These are phyloP conservation scores for Girardinus metallicus DNA, from an alignment of 2,797 vertebrate genomes.

Conservation along the genomic window DNA sequence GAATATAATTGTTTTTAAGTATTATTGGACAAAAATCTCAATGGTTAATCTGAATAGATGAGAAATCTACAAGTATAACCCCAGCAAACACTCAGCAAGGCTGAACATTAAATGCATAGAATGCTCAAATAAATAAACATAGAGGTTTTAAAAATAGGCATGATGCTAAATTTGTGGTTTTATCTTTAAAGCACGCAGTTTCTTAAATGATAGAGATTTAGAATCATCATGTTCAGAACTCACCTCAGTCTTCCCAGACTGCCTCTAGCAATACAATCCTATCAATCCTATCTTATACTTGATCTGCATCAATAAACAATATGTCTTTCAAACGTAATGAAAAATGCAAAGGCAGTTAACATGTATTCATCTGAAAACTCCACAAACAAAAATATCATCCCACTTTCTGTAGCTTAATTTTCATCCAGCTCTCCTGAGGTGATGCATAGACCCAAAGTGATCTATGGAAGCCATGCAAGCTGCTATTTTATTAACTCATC, in stretches of 20 bases:
- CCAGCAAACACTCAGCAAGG: background rate
- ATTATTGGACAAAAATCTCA: background rate
- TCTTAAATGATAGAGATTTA: background rate
- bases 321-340: background rate
- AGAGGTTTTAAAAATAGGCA: background rate
- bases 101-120: background rate
- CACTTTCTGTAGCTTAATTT: background rate
- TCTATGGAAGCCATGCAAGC: constrained; percentile 77
- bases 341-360: too few species aligned
- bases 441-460: constrained; percentile 40
- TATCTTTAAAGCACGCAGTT: background rate
- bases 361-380: background rate
- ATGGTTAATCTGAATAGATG: background rate
- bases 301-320: background rate
- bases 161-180: background rate
- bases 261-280: background rate
- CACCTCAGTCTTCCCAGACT: background rate
- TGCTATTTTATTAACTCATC: constrained; percentile 81
- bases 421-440: constrained; percentile 35
- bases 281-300: background rate
- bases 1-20: background rate
- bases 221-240: background rate
- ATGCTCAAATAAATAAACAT: background rate
- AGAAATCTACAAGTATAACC: background rate
- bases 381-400: background rate